Percentiles rank a stretch among this genome's conserved stretches.
These are phyloP conservation scores for Limanda limanda DNA, from an alignment of 2,113 vertebrate genomes.

Conservation along the genomic window DNA sequence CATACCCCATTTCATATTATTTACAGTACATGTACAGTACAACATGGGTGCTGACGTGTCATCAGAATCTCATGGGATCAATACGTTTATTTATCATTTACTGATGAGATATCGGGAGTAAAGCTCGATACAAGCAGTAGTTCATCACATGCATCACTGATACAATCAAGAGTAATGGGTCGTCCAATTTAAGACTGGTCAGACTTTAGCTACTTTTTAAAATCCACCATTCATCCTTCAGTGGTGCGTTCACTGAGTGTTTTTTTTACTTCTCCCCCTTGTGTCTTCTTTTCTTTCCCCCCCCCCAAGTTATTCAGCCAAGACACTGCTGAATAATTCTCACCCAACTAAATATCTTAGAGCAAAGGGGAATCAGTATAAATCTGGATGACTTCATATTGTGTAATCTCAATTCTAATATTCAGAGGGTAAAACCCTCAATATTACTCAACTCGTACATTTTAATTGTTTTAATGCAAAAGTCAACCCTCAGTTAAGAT, in stretches of 20 bases:
- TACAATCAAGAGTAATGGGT: background rate
- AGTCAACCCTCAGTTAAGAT: background rate
- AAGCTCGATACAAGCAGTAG: background rate
- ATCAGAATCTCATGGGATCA: too few species aligned
- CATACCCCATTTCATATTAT: too few species aligned
- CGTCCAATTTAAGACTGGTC: background rate
- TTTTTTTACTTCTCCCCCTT: background rate
- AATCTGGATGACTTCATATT: background rate
- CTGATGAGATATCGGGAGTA: too few species aligned
- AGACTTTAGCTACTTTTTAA: background rate
- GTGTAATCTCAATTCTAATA: background rate
- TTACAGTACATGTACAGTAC: too few species aligned
- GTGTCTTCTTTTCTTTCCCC: background rate
- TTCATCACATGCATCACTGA: conserved; percentile 5
- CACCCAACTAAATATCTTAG: too few species aligned
- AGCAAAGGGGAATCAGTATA: background rate
- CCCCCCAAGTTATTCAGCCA: background rate
- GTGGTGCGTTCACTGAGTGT: background rate
- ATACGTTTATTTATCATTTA: too few species aligned
- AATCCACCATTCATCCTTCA: background rate
- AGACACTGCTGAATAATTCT: too few species aligned
- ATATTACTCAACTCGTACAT: background rate
- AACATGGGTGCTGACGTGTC: too few species aligned
- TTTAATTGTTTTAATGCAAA: background rate
- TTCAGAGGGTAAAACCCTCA: background rate